phyloP scores from a whole-genome alignment of 2,797 vertebrate species.

The Sus cebifrons region DNA sequence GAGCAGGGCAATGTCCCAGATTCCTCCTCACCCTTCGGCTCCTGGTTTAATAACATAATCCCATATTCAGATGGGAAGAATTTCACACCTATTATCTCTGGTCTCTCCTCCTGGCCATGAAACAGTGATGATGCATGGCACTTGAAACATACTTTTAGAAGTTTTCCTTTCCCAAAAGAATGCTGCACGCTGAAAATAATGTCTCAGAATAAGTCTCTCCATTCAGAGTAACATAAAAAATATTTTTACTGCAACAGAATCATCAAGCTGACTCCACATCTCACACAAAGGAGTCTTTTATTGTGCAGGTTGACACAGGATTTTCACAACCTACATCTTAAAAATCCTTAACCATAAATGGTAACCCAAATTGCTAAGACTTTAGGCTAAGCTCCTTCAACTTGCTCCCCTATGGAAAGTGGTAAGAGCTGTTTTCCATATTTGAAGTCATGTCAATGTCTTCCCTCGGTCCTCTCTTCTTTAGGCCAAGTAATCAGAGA shows the following conservation, averaged over 20 bases:
- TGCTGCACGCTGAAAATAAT: neutral
- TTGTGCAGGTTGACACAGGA: conserved; percentile 40
- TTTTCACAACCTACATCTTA: conserved; percentile 30
- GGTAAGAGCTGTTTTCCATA: neutral
- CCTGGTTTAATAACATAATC: neutral
- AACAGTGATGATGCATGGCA: neutral
- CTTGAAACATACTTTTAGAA: neutral
- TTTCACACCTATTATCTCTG: neutral
- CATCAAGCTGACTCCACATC: neutral
- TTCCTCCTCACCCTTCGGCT: neutral
- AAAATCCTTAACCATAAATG: conserved; percentile 16
- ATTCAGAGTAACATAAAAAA: neutral
- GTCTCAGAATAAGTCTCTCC: neutral
- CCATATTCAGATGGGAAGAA: neutral
- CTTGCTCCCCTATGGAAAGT: conserved; percentile 10
- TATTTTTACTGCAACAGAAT: conserved; percentile 39
- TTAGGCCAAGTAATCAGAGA: conserved; percentile 60
- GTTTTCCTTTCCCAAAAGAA: conserved; percentile 18
- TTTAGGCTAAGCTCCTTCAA: neutral
- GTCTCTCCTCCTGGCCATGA: neutral
- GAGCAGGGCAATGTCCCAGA: neutral
- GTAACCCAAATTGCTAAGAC: conserved; percentile 10
- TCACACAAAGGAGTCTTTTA: neutral
- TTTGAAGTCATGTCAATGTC: conserved; percentile 13
- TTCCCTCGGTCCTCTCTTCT: neutral